Evolutionary conservation across 2,113 vertebrate species (phyloP).

Genomic region (Rhizomys pruinosus): DNA sequence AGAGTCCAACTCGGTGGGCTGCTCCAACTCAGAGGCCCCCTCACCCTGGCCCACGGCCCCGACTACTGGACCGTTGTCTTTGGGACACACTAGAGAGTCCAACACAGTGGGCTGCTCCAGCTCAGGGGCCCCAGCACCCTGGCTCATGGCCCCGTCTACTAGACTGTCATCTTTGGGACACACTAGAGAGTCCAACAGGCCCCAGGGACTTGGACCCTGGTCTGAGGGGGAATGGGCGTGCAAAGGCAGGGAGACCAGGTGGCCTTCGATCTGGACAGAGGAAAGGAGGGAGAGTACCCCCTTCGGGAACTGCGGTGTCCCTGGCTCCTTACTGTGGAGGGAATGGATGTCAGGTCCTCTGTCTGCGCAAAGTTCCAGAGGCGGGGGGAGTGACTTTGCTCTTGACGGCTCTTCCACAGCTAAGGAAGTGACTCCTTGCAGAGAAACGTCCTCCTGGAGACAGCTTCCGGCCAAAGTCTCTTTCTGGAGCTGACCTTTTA

Average conservation of each 20-base stretch:
- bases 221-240: not conserved
- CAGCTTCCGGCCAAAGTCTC: not conserved
- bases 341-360: not conserved
- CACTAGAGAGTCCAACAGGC: constrained; percentile 75
- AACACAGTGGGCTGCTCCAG: constrained; percentile 53
- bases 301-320: constrained; percentile 7
- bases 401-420: not conserved
- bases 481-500: constrained; percentile 36
- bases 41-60: not conserved
- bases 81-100: constrained; percentile 72
- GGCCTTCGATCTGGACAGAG: constrained; percentile 76
- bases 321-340: not conserved
- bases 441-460: not conserved
- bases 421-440: constrained; percentile 24
- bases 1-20: constrained; percentile 46
- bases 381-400: not conserved
- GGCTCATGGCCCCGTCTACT: not conserved
- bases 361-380: not conserved
- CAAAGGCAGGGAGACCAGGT: constrained; percentile 51
- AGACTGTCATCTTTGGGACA: constrained; percentile 56
- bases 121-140: not conserved
- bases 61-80: not conserved
- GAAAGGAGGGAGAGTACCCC: constrained; percentile 66
- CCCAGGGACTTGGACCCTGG: not conserved
- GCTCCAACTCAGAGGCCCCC: not conserved